Evolutionary conservation across 1,140 invertebrate species (phyloP), one percentile per base, ranked within the genome.

Genomic region (Platyscapa corneri): DNA sequence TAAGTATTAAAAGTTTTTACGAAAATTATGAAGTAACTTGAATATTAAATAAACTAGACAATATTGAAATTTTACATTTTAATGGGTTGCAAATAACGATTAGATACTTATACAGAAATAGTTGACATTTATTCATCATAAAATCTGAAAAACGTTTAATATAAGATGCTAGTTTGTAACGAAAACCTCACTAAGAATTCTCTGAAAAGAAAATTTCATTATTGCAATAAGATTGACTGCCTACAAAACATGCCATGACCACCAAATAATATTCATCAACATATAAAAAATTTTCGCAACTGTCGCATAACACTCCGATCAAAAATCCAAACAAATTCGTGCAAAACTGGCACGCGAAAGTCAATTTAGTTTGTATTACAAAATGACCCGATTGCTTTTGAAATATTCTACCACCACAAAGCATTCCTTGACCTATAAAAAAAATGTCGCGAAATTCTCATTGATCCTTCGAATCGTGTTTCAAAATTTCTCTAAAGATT

Each of bases 361-460:
- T 42, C 27, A 74, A 74, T 74, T 42, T 20, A 39, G 39, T n/a
- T 8, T 37, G 6, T 74, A 42, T 74, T 74, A 74, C 70, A 74
- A 74, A 74, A 74, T 42, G 37, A 16, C 70, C 23, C 7, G 70
- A 74, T 74, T 42, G 70, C 37, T 74, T 74, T 42, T 74, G 70
- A 74, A 74, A 74, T 74, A 42, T 23, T 18, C 70, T 12, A 74
- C 37, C 37, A 74, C 37, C 70, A 74, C 37, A 74, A 74, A 74
- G 70, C 70, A 42, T n/a, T 74, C 70, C 70, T 74, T 74, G 70
- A 74, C 70, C 70, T 32, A 74, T 74, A 74, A 74, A 74, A 42
- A 3, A 39, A 30, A 72, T 39, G 7, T 74, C 37, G 42, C 70
- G 37, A 74, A 74, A n/a, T 18, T 70, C 34, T 70, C 32, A 70